Evolutionary conservation across 2,113 vertebrate genomes (phyloP), one percentile per base, ranked within the genome.

Genomic region (Sylvilagus bachmani): DNA sequence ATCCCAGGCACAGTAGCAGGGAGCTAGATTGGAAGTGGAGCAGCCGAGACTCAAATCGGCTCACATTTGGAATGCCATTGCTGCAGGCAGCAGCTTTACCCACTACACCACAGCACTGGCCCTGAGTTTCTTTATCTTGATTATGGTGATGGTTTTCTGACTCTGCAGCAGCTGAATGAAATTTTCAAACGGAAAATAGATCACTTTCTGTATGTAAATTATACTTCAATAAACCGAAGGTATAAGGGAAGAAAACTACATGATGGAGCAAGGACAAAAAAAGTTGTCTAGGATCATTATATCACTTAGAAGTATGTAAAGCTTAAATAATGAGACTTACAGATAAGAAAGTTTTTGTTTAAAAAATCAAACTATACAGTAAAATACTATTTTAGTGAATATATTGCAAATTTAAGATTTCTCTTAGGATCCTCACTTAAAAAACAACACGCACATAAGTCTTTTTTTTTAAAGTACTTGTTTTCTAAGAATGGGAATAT

Each of bases 261-360:
- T 61, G 21, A 21, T 5, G 27, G 13, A 61, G 36, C 70, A 83
- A 44, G 53, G 44, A 44, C 44, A 9, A 44, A 44, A 44, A 44
- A 44, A 44, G 44, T 44, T 44, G 44, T 44, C 44, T 79, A 84
- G n/a, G 25, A 85, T n/a, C 80, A 77, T 79, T 84, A 49, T 58
- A 27, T 75, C 16, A 79, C 1, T 73, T 44, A 58, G 86, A 83
- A 79, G 53, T 74, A 87, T 71, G 58, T 91, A 78, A 90, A 90
- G 6, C 38, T 86, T 93, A 79, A 85, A 5, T 73, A 77, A 71
- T 44, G 7, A 62, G 53, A 94, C 21, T 86, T 78, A 80, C 10
- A 80, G 51, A 53, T 80, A 86, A 86, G 11, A 91, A 67, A 88
- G 24, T 74, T 90, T 95, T 92, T 71, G 89, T 92, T 93, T 16